A percentile compares a stretch with the other conserved stretches of the same genome.
phyloP scores from a whole-genome alignment of 2,888 invertebrate species.

The Sinopyrophorus schimmeli region DNA sequence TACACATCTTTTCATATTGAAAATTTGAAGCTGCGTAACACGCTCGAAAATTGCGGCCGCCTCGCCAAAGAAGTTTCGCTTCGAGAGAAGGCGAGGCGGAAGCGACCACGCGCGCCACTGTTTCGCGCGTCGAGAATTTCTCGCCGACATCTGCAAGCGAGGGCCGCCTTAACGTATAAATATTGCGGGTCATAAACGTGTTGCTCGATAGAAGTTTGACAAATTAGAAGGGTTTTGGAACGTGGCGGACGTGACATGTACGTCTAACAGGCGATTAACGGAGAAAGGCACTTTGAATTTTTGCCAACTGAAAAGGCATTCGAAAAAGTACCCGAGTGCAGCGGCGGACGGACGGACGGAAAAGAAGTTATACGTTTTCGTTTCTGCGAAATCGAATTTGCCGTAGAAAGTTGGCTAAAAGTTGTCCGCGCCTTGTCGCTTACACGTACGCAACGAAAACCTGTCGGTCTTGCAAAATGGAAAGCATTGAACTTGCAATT shows the following conservation, averaged over 20 bases:
- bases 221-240: constrained; percentile 28
- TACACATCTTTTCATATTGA: no score
- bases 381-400: constrained; percentile 22
- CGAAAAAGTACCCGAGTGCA: constrained; percentile 9
- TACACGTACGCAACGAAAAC: constrained; percentile 17
- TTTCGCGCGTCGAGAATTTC: no score
- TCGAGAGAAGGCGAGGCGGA: no score
- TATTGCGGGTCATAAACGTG: constrained; percentile 21
- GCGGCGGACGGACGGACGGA: constrained; percentile 2
- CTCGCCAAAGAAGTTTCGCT: no score
- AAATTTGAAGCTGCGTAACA: no score
- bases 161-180: constrained; percentile 15
- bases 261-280: constrained; percentile 21
- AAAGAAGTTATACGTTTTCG: constrained; percentile 14
- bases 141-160: no score
- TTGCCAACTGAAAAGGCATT: constrained; percentile 14
- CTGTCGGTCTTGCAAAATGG: constrained; percentile 20
- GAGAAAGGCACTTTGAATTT: constrained; percentile 31
- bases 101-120: no score
- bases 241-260: constrained; percentile 25
- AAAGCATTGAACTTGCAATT: constrained; percentile 29
- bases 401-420: constrained; percentile 21
- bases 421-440: constrained; percentile 8
- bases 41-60: no score
- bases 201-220: constrained; percentile 16